Base-by-base conservation (phyloP, 2,888 invertebrate genomes). In the Campaea margaritaria region DNA sequence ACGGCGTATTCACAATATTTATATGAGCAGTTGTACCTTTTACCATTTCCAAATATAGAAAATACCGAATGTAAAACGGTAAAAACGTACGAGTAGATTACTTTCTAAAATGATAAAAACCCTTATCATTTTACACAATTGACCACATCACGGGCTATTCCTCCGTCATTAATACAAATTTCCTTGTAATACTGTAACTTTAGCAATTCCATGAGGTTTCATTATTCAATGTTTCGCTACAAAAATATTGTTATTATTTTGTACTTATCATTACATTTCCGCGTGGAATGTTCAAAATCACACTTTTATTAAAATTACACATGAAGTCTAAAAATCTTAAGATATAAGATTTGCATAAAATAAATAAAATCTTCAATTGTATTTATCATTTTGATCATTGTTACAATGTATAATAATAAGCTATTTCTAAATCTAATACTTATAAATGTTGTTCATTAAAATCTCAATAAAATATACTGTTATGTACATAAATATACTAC, bases 191-290 rank as follows among this genome's bases (percentile, higher is more conserved):
- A 90, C 89, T 90, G 88, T 76, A 79, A 82, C 76, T 79, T 81
- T 86, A 86, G 80, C 83, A 85, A 90, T 87, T 83, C 79, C 83
- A 80, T 83, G 78, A 75, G n/a, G 4, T 36, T 75, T 78, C 73
- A 71, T 77, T 78, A 77, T 83, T 83, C 70, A 83, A 82, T 73
- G 75, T 81, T 85, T 81, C 73, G 76, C 76, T 90, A 91, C 86
- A 92, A 90, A 91, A 91, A 91, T 91, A 91, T 92, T 82, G 80
- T 80, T 88, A 86, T 86, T 77, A 39, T 89, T 91, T 91, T 91
- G 91, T 92, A 91, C 91, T 92, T 89, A 84, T 85, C 79, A 86
- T 87, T 86, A 89, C 86, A 89, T 84, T 88, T 86, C 88, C 87
- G 78, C 72, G 73, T 89, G 91, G 91, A 92, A 92, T 92, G 91